Conservation (phyloP, 2,888 invertebrate species). For the Eristalis pertinax region DNA sequence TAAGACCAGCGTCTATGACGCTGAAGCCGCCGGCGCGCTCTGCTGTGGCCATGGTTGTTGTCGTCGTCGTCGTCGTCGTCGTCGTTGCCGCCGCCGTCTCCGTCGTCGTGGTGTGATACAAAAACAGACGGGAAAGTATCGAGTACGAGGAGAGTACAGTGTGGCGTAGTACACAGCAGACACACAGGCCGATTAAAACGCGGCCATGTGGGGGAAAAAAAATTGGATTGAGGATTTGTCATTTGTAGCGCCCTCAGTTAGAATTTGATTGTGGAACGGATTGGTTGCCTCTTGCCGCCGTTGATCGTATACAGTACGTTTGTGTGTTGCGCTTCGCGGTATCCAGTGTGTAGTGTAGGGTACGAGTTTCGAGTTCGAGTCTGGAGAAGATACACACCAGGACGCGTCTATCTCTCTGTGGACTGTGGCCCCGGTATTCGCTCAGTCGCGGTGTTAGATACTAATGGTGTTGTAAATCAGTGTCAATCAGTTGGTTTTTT, state of each 20-base stretch:
- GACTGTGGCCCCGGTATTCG: background rate
- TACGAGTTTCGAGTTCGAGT: background rate
- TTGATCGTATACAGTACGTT: slow-evolving; percentile 18
- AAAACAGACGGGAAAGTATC: slow-evolving; percentile 50
- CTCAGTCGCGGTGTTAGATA: slow-evolving; percentile 19
- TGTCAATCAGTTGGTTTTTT: slow-evolving; percentile 44
- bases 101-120: slow-evolving; percentile 31
- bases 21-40: slow-evolving; percentile 31
- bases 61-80: background rate
- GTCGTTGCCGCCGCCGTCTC: background rate
- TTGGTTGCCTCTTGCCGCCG: slow-evolving; percentile 73
- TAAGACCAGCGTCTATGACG: slow-evolving; percentile 55
- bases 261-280: slow-evolving; percentile 78
- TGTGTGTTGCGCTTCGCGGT: slow-evolving; percentile 24
- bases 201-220: slow-evolving; percentile 67
- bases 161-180: slow-evolving; percentile 17
- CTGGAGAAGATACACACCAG: background rate
- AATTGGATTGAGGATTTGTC: slow-evolving; percentile 65
- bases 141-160: slow-evolving; percentile 31
- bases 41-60: background rate
- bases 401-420: background rate
- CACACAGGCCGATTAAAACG: slow-evolving; percentile 63
- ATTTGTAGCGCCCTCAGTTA: slow-evolving; percentile 76
- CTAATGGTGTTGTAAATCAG: slow-evolving; percentile 48
- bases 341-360: slow-evolving; percentile 5